Percentiles rank a stretch among this genome's conserved stretches.
Evolutionary conservation across 2,113 vertebrate species (phyloP).

Genomic region (Catharus fuscescens): DNA sequence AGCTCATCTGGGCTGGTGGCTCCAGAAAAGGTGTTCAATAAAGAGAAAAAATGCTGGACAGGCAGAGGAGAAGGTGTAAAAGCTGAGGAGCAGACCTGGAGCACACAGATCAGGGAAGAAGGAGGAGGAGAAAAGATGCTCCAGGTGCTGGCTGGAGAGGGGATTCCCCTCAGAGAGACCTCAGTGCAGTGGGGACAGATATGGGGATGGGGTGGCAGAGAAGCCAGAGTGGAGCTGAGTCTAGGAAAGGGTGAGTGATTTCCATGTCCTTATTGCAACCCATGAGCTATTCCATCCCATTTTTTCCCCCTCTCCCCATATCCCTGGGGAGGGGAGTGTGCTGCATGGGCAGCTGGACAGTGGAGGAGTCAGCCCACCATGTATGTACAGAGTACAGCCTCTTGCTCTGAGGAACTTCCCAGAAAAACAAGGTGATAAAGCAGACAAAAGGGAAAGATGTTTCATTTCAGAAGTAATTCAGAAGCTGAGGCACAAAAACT

Average conservation of each 20-base stretch:
- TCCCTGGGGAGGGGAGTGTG: neutral
- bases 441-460: neutral
- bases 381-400: rapidly evolving
- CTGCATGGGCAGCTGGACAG: neutral
- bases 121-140: neutral
- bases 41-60: neutral
- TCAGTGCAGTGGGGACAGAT: rapidly evolving
- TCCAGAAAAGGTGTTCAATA: no score
- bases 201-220: neutral
- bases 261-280: neutral
- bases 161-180: neutral
- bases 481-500: neutral
- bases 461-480: neutral
- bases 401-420: neutral
- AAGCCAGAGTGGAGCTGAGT: neutral
- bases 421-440: neutral
- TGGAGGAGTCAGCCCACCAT: neutral
- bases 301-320: neutral
- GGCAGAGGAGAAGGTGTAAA: neutral
- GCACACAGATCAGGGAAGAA: neutral
- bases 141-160: rapidly evolving
- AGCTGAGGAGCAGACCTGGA: rapidly evolving
- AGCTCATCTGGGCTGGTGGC: neutral
- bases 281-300: rapidly evolving
- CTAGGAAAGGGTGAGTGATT: neutral